Conservation (phyloP, 2,113 vertebrate species). For the Macroglossus sobrinus region DNA sequence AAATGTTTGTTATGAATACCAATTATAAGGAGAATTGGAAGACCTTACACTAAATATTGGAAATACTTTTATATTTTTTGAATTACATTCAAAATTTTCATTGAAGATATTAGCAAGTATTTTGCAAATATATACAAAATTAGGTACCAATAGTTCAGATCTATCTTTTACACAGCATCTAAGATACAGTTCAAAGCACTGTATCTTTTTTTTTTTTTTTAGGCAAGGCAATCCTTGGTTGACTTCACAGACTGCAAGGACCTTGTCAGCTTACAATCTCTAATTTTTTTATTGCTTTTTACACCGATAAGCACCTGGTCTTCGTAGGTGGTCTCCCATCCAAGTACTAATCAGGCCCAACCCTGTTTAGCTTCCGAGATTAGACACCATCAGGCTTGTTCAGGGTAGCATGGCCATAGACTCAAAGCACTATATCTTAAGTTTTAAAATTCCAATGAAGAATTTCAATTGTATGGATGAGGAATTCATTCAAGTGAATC, state of each 20-base stretch:
- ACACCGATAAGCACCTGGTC: no score
- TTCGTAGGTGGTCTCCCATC: no score
- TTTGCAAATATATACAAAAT: not conserved
- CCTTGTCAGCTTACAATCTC: no score
- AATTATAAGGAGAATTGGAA: not conserved
- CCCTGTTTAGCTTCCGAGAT: no score
- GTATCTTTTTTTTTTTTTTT: not conserved
- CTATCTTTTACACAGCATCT: not conserved
- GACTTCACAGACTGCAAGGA: no score
- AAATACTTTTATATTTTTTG: slow-evolving; percentile 4
- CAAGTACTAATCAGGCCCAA: no score
- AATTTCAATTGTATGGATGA: not conserved
- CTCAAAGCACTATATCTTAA: not conserved
- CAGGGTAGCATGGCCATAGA: no score
- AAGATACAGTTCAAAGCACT: not conserved
- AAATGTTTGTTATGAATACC: not conserved
- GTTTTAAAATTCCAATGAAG: not conserved
- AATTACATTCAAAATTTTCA: not conserved
- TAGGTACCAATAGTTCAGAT: not conserved
- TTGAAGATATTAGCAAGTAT: not conserved
- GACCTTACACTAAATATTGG: not conserved
- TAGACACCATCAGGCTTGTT: no score
- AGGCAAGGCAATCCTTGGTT: no score
- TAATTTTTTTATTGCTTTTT: no score
- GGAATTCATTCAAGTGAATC: not conserved